Conservation (phyloP, 1,140 invertebrate species). For the Ceratoteleas bidentatus region DNA sequence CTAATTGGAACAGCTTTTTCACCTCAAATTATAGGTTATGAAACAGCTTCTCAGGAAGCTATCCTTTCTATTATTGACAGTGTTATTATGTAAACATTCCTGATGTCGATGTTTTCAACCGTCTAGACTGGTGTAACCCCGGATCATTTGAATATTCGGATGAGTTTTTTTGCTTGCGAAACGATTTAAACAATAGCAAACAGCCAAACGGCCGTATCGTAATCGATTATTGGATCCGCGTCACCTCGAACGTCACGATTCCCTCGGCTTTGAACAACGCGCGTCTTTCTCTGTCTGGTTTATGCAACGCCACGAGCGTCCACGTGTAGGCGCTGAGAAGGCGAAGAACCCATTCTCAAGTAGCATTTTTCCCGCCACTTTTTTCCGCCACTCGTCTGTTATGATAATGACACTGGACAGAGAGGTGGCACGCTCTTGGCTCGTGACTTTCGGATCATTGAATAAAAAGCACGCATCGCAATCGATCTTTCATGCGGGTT, state of each 20-base stretch:
- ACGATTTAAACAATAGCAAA: too few species aligned
- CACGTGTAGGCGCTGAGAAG: slow-evolving; percentile 64
- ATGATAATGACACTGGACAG: slow-evolving; percentile 23
- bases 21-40: too few species aligned
- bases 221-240: background rate
- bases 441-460: background rate
- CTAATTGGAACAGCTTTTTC: too few species aligned
- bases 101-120: too few species aligned
- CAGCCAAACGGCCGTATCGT: too few species aligned
- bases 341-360: slow-evolving; percentile 57
- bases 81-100: too few species aligned
- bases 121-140: too few species aligned
- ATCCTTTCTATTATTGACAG: too few species aligned
- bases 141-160: too few species aligned
- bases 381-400: slow-evolving; percentile 37
- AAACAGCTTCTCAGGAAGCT: too few species aligned
- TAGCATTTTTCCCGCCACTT: slow-evolving; percentile 55
- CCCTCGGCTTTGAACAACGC: slow-evolving; percentile 9
- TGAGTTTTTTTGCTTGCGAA: too few species aligned
- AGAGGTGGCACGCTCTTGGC: background rate
- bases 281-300: slow-evolving; percentile 40
- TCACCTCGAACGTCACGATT: slow-evolving; percentile 25
- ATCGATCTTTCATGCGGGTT: too few species aligned
- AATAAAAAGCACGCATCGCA: background rate
- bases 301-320: slow-evolving; percentile 44